Evolutionary conservation across 2,797 vertebrate genomes (phyloP), one percentile per base, ranked within the genome.

Genomic region (Phrynocephalus vlangalii): DNA sequence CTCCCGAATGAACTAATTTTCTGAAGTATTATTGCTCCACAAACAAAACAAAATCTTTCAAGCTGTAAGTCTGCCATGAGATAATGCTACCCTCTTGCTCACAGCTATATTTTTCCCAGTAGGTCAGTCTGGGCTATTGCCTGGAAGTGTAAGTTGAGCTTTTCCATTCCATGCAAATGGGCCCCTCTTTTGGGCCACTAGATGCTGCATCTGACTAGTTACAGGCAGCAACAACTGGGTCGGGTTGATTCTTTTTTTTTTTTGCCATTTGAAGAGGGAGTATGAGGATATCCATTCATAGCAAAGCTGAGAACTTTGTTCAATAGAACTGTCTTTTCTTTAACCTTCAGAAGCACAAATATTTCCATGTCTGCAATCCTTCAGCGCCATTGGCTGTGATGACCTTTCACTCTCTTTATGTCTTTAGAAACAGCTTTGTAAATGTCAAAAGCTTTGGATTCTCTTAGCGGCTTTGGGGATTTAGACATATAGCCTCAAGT

Each of bases 271-370:
- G 78, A 24, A 76, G 66, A 68, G 24, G 11, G 56, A 50, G 10
- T 63, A 16, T 83, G 44, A 85, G 81, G 79, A 82, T 86, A 85
- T 90, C 0, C 91, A 87, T 92, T 92, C 93, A 96, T 83, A 92
- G 88, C 89, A 95, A 96, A 95, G 95, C 94, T 95, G 94, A 92
- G 90, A 95, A 95, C 93, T 92, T 84, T 89, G 52, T 91, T 93
- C 83, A 93, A 83, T 92, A 89, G 93, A 96, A 91, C 94, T 94
- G 93, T 85, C 90, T 96, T 92, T 96, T 95, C 96, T 95, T 96
- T 97, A 96, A 94, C 93, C 92, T 96, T 90, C 86, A 92, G 85
- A 88, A 87, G 86, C 91, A 94, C 92, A 93, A 95, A 93, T 86
- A 89, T 86, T 91, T 94, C 88, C 92, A 90, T 92, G 89, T 91